Conservation (phyloP, 2,888 invertebrate species). For the Drosophila ezoana region DNA sequence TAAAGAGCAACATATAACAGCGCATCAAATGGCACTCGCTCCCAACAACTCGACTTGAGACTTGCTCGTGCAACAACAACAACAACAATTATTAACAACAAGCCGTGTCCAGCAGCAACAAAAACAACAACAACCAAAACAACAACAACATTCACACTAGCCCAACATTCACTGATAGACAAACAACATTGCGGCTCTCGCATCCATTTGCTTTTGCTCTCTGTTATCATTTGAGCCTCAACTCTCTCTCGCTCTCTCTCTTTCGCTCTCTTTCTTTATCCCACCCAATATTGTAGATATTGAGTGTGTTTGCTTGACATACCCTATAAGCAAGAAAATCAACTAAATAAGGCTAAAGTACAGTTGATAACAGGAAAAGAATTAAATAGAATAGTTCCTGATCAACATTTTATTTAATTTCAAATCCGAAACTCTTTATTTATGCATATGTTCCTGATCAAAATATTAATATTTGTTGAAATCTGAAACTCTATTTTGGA, state of each 20-base stretch:
- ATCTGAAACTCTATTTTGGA: too few species aligned
- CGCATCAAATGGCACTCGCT: slow-evolving; percentile 77
- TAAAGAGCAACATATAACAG: slow-evolving; percentile 45
- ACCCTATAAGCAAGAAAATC: slow-evolving; percentile 7
- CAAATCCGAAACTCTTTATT: too few species aligned
- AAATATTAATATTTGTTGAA: too few species aligned
- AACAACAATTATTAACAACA: slow-evolving; percentile 10
- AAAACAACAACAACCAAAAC: too few species aligned
- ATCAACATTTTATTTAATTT: not conserved
- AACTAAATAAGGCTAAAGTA: not conserved
- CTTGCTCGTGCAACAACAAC: slow-evolving; percentile 31
- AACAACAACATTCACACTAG: slow-evolving; percentile 29
- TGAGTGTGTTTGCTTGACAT: not conserved
- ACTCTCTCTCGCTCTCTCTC: slow-evolving; percentile 9
- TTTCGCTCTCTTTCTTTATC: slow-evolving; percentile 5
- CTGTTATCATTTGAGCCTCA: slow-evolving; percentile 61
- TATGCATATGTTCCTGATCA: too few species aligned
- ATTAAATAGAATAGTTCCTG: not conserved
- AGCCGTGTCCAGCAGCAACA: slow-evolving; percentile 18
- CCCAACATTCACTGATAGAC: slow-evolving; percentile 45
- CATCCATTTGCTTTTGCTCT: slow-evolving; percentile 28
- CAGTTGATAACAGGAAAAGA: not conserved
- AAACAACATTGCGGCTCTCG: slow-evolving; percentile 19
- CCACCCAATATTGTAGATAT: not conserved
- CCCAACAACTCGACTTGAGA: slow-evolving; percentile 48